A percentile compares a stretch with the other conserved stretches of the same genome.
Conservation (phyloP, 1,140 invertebrate species). For the Pseudomyrmex cubaensis region DNA sequence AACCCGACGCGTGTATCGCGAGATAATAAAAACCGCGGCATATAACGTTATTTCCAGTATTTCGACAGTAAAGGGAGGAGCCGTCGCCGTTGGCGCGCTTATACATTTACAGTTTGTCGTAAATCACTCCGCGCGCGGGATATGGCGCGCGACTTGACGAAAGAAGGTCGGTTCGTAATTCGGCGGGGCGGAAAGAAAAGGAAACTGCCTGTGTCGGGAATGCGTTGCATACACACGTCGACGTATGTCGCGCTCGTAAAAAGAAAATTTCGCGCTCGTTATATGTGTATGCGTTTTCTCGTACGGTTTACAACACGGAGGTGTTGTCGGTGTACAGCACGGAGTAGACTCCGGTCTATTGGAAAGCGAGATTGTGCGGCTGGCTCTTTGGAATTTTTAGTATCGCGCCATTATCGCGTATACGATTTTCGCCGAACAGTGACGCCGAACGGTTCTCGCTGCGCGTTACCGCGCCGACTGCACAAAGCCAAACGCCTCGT, state of each 20-base stretch:
- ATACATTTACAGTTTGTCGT: conserved; percentile 49
- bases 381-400: conserved; percentile 64
- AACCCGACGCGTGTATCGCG: neutral
- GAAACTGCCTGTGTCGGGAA: neutral
- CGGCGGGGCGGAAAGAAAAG: neutral
- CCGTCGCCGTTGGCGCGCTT: conserved; percentile 35
- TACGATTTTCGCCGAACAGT: conserved; percentile 5
- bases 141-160: conserved; percentile 10
- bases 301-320: neutral
- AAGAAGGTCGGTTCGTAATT: neutral
- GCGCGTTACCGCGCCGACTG: conserved; percentile 63
- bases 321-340: too few relatives aligned
- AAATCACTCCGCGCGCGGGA: conserved; percentile 33
- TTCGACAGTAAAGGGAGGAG: conserved; percentile 21
- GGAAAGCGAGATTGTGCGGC: neutral
- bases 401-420: conserved; percentile 63
- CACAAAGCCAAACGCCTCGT: conserved; percentile 60
- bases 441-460: conserved; percentile 39
- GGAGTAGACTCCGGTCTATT: neutral
- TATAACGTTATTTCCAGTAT: conserved; percentile 14
- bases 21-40: conserved; percentile 43
- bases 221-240: neutral
- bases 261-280: conserved; percentile 24
- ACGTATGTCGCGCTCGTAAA: conserved; percentile 45
- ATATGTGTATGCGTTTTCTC: neutral